Base-by-base conservation (phyloP, 2,113 vertebrate genomes). In the Onychorhynchus coronatus region DNA sequence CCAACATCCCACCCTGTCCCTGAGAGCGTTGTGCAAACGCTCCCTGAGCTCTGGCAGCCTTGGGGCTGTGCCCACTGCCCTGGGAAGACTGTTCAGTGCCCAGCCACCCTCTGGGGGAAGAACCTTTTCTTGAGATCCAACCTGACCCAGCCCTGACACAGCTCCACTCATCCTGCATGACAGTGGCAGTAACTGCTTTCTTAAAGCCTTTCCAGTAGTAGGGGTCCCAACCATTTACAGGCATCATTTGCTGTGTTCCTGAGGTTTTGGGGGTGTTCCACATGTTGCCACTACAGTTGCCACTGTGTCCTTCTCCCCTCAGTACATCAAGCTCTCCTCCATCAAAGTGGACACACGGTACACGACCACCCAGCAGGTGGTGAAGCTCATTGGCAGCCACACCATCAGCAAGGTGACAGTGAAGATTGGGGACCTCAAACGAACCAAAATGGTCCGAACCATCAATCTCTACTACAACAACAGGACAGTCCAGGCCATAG, bases 281-380 rank as follows among this genome's bases (percentile, higher is more conserved):
- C n/a, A n/a, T n/a, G n/a, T n/a, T n/a, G n/a, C n/a, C n/a, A n/a
- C n/a, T n/a, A n/a, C n/a, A n/a, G n/a, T 5, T 63, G 41, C 23
- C 61, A n/a, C 8, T 1, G 3, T 25, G 27, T 35, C 33, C 47
- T 33, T 11, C 74, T 70, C 25, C 91, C 65, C 41, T 33, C 97
- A 99, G 99, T 99, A 99, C 97, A 99, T 99, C 97, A 99, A 99
- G 93, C 98, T 99, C 39, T 99, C 99, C 70, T 99, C 99, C n/a
- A 99, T 99, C 85, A 99, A 99, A 98, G 99, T 99, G 97, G 99
- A 99, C 97, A 99, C 99, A 0, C 98, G 99, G 11, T 99, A 99
- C 75, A 99, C 99, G n/a, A 99, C 99, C 86, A 99, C 99, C 8
- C 99, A 99, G 97, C 99, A 99, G 93, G 99, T 99, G 47, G 99